Evolutionary conservation across 2,888 invertebrate species (phyloP), one percentile per base, ranked within the genome.

Genomic region (Euplagia quadripunctaria): DNA sequence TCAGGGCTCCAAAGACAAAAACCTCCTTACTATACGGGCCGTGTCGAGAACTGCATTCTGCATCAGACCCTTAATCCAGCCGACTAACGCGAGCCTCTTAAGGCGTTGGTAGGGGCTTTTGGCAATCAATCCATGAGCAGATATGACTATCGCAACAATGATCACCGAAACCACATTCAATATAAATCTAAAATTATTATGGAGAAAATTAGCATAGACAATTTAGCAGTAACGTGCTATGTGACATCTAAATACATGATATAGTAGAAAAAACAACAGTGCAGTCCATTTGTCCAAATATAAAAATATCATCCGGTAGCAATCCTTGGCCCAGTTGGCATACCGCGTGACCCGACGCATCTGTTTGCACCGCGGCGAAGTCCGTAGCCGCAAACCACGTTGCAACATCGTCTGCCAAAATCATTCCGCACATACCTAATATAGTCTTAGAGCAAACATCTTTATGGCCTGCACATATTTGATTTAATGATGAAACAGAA

Each of bases 281-380:
- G 76, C 79, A 82, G 80, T 76, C 80, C 77, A 81, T 73, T 85
- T 83, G 82, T 86, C 88, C 85, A 81, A 84, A 87, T 87, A 87
- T 82, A 89, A 89, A 89, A 90, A 90, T 85, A 81, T 88, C 87
- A 92, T 93, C 91, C 92, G 91, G 88, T 89, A 88, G 80, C 76
- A 83, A 90, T 93, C 94, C 94, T 94, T 94, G 94, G 90, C 94
- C 93, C 84, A 90, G 87, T 91, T 94, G 86, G 86, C 84, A 82
- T 77, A 78, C 87, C 88, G 88, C 93, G 93, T 92, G 91, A 93
- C 90, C 68, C 89, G 89, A 85, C 87, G 89, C 91, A 90, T 91
- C 90, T 89, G 88, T 80, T 85, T 76, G 85, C 79, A 81, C 80
- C 83, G 84, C 74, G 83, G 79, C 84, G 85, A 76, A 85, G 81